Evolutionary conservation across 1,140 invertebrate species (phyloP), one percentile per base, ranked within the genome.

Genomic region (Centruroides sculpturatus): DNA sequence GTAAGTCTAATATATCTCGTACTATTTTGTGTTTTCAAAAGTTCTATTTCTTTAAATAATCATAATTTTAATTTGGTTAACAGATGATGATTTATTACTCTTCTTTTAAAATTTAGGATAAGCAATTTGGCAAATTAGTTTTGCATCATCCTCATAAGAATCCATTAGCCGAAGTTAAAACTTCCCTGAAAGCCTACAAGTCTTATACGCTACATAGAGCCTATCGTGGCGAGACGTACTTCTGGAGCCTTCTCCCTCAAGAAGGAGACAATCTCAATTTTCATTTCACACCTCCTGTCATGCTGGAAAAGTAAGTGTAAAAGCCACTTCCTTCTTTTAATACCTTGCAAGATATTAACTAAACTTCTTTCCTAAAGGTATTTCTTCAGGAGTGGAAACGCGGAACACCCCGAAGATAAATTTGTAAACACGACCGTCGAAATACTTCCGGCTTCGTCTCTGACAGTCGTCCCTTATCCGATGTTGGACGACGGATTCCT

Each of bases 201-300:
- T 83, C 86, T 50, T 91, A 86, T 71, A 84, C 85, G 0, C 68
- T 95, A 5, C 78, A 83, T 58, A 83, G 83, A 68, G 92, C 90
- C 7, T 98, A 98, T 70, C 77, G 80, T 47, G 93, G 94, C 0
- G 83, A 89, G 69, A 85, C 84, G 0, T 94, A 88, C 68, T 97
- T 95, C 72, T 97, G 94, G 94, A 91, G 89, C 10, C 73, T 90
- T 10, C 78, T 87, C 13, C 92, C 92, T 0, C 83, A 87, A 65
- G 80, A 83, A 41, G 89, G 87, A 3, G 89, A 96, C 72, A 77
- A 83, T 53, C 77, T 96, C 10, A 81, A 83, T 58, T 89, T 97
- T 71, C 83, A 83, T 71, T 94, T 94, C 71, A 77, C 79, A 53
- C 80, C 82, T 63, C 87, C 92, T 47, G 81, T 85, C 67, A 68